phyloP scores from a whole-genome alignment of 2,113 vertebrate species.

The Lophochroa leadbeateri region DNA sequence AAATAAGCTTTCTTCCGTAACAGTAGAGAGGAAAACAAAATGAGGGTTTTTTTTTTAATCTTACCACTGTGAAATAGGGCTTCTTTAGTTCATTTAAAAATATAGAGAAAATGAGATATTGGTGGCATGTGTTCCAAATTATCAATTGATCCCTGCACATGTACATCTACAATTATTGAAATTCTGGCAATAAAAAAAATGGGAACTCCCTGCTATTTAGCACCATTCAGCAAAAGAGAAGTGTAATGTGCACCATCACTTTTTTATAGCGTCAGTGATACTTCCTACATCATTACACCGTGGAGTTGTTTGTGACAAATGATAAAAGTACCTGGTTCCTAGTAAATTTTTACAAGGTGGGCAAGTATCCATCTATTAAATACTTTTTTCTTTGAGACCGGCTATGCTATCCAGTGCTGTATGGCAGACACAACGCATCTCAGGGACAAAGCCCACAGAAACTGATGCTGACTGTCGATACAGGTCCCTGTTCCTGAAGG shows the following conservation, averaged over 20 bases:
- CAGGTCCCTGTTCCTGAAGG: rapidly evolving
- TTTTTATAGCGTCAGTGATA: constrained; percentile 27
- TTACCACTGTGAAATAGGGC: constrained; percentile 55
- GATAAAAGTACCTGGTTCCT: constrained; percentile 10
- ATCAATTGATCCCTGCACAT: constrained; percentile 68
- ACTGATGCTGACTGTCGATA: rapidly evolving
- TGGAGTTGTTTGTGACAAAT: constrained; percentile 9
- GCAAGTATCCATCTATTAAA: constrained; percentile 18
- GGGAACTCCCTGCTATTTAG: constrained; percentile 41
- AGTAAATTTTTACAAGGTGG: constrained; percentile 32
- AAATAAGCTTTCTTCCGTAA: constrained; percentile 1
- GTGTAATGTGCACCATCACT: constrained; percentile 52
- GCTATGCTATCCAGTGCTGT: background rate
- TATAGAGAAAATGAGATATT: constrained; percentile 66
- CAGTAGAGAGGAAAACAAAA: constrained; percentile 43
- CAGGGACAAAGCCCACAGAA: background rate
- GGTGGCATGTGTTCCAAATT: constrained; percentile 53
- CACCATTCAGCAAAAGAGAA: constrained; percentile 39
- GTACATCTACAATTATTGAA: constrained; percentile 57
- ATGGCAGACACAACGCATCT: background rate
- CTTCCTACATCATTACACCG: background rate
- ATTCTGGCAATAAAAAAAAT: constrained; percentile 46
- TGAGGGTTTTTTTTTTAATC: constrained; percentile 40
- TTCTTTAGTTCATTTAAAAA: constrained; percentile 63
- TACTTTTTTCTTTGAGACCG: background rate